phyloP scores from a whole-genome alignment of 2,888 invertebrate genomes.

The Meghimatium bilineatum region DNA sequence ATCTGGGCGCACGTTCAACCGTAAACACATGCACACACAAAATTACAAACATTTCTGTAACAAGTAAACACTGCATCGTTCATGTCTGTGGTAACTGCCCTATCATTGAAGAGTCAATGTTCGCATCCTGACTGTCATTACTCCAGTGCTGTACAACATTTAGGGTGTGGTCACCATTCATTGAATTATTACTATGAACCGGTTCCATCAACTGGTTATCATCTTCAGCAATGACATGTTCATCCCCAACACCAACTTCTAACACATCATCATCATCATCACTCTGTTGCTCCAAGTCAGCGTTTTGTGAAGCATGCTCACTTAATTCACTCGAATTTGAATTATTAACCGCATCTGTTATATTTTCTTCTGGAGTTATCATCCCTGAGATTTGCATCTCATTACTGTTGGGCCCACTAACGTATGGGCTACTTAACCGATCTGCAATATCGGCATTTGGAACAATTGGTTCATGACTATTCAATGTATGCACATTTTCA shows the following conservation, averaged over 20 bases:
- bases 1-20: too few species aligned
- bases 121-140: slow-evolving; percentile 23
- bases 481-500: background rate
- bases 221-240: background rate
- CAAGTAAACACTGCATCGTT: background rate
- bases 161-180: background rate
- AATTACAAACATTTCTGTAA: too few species aligned
- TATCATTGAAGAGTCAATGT: background rate
- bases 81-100: background rate
- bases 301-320: background rate
- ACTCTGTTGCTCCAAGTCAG: background rate
- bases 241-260: background rate
- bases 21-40: too few species aligned
- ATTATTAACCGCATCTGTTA: background rate
- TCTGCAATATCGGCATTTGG: background rate
- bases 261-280: background rate
- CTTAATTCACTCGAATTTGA: background rate
- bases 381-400: background rate
- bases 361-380: background rate
- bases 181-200: background rate
- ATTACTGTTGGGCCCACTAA: background rate
- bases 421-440: background rate
- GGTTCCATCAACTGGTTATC: background rate
- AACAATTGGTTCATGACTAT: background rate
- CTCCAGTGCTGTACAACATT: slow-evolving; percentile 14